Evolutionary conservation across 2,113 vertebrate genomes (phyloP).

Genomic region (Lichenostomus cassidix): DNA sequence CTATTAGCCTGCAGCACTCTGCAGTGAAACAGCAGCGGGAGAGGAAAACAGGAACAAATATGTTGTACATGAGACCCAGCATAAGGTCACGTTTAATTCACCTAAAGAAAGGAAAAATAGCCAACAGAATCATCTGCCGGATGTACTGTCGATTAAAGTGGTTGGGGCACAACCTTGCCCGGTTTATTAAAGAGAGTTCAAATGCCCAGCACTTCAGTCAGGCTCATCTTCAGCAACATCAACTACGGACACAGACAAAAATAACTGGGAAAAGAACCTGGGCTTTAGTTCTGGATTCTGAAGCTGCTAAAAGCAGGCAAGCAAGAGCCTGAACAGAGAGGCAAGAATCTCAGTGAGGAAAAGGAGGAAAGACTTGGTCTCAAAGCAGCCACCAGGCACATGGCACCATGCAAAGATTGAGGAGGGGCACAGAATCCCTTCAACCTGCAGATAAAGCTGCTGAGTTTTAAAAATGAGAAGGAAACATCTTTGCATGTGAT

Average conservation of each 20-base stretch:
- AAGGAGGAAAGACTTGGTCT: background rate
- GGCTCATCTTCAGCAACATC: background rate
- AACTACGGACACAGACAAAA: background rate
- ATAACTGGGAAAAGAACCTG: background rate
- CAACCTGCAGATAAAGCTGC: background rate
- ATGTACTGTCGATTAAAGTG: background rate
- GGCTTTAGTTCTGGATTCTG: background rate
- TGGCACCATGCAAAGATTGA: background rate
- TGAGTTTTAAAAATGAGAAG: background rate
- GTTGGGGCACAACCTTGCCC: background rate
- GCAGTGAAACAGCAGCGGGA: constrained; percentile 17
- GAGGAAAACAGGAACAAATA: constrained; percentile 51
- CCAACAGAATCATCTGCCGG: background rate
- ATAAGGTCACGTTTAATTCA: background rate
- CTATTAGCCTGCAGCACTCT: constrained; percentile 31
- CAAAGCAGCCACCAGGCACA: background rate
- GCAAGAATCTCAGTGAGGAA: background rate
- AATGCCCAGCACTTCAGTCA: background rate
- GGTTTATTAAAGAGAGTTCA: background rate
- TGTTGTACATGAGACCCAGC: constrained; percentile 19
- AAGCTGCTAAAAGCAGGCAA: background rate
- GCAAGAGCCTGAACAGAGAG: background rate
- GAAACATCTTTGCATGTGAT: background rate
- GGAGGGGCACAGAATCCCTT: background rate
- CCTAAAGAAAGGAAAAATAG: background rate